Evolutionary conservation across 2,797 vertebrate species (phyloP), one percentile per base, ranked within the genome.

Genomic region (Eremophila alpestris): DNA sequence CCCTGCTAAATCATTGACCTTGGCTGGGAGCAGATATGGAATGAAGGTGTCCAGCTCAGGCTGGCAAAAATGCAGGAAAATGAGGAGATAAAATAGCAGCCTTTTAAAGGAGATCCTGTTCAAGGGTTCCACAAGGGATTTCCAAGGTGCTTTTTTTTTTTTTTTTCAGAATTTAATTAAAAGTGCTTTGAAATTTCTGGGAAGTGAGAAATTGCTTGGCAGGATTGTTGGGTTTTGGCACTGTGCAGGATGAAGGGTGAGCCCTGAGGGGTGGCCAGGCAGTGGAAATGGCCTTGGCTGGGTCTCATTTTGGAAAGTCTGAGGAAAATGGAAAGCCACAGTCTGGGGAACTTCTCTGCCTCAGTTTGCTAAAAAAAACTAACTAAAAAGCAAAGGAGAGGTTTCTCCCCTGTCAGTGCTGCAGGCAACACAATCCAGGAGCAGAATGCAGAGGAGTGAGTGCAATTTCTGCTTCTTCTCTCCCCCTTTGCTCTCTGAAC

Each of bases 1-100:
- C 75, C 19, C 43, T 73, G 63, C 46, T 75, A n/a, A 87, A 58
- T 55, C 0, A 0, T 10, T 1, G 74, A 74, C 74, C 78, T 84
- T 81, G 30, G 29, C 21, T 78, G 58, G 78, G 43, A 84, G 30
- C 38, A 67, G 70, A 21, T 29, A 22, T 0, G 3, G 46, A 38
- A 49, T 6, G 40, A 20, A 15, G 13, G 2, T 22, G 32, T 32
- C 20, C 69, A 43, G 16, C 40, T 40, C 0, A 0, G n/a, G 52
- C 18, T 56, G 32, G 40, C 23, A 80, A 76, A 87, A 89, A 56
- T 49, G 10, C 46, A 87, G 67, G 46, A 6, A 71, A 45, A 78
- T 21, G 19, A 51, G 12, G 13, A 48, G 29, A 75, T 56, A 71
- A 60, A 73, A 75, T 20, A 55, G 20, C 59, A 87, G 48, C 10